Evolutionary conservation across 1,140 invertebrate species (phyloP), one percentile per base, ranked within the genome.

Genomic region (Dolichoris vasculosae): DNA sequence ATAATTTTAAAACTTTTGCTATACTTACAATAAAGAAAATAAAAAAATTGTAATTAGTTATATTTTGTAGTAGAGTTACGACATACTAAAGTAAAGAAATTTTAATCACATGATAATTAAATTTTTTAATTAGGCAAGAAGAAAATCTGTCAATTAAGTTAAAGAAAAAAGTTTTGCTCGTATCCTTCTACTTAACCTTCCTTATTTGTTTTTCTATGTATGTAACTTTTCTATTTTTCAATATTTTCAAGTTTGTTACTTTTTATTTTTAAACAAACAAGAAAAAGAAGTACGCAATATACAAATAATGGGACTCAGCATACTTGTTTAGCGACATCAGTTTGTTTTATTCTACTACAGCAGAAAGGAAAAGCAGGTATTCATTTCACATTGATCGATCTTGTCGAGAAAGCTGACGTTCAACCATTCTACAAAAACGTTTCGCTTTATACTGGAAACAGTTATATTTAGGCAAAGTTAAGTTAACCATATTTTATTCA

Each of bases 331-430:
- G 17, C 32, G 6, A 40, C 35, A 71, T 71, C 35, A 38, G 69
- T 40, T 71, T 71, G 23, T 46, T 20, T 75, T 23, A 35, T 8
- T 2, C 26, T 46, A 46, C 26, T 75, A 43, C 38, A 26, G 23
- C 8, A 38, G 38, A 43, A 40, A 43, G 38, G 69, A 73, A 73
- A 26, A 23, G 38, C 43, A 20, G 38, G 67, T n/a, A 43, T 67
- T 64, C 35, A 63, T 55, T 80, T 67, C 63, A 59, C 59, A 38
- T 48, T 64, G 51, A 79, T 79, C 59, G 77, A 64, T 64, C 35
- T 30, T 43, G 35, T 0, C 32, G 55, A 79, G 76, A 20, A n/a
- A 38, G 6, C 23, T 46, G 43, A 26, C 43, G 38, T 75, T n/a
- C 35, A 40, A 0, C 4, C 15, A n/a, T 26, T 43, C n/a, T 15